Base-by-base conservation (phyloP, 2,888 invertebrate species). In the Seladonia tumulorum region DNA sequence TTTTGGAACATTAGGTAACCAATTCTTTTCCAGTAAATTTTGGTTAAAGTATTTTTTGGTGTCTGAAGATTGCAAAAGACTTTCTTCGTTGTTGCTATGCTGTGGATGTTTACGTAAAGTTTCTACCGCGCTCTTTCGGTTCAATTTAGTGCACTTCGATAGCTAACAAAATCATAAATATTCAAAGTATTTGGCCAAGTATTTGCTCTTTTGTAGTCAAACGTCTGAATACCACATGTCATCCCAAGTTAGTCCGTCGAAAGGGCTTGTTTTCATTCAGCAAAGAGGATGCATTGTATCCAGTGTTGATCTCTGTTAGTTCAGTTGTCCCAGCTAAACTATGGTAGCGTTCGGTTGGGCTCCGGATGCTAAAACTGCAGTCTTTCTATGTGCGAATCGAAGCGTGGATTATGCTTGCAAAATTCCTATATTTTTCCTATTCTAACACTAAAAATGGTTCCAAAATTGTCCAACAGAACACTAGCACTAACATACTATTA, bases 251-350 rank as follows among this genome's bases (percentile, higher is more conserved):
- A n/a, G 39, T 42, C n/a, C 68, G 10, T 42, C 39, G 42, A 42
- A 70, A 42, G n/a, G 68, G 39, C 68, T 70, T 70, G 68, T 70
- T 70, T 70, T 70, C 39, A 42, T 70, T 70, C 63, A 63, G 63
- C 76, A 63, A 39, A 42, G 63, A 60, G 63, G 63, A 76, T 76
- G 57, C 74, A 39, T 75, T 70, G 68, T 70, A 22, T 39, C 22
- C 39, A n/a, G n/a, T n/a, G 39, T 42, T 39, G 39, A 70, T 70
- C 68, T 42, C 68, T 70, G 68, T 70, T 70, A 5, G 39, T 70
- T 70, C 68, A 70, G 68, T 70, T 70, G 68, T n/a, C 42, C 39
- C 39, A 12, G 68, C 68, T 70, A 12, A 39, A 70, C 68, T 70
- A 22, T 4, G 39, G 68, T 2, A 70, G 68, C 39, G n/a, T 39